These are phyloP conservation scores for Caenorhabditis virilis DNA, from an alignment of 2,888 invertebrate genomes.

Conservation along the genomic window DNA sequence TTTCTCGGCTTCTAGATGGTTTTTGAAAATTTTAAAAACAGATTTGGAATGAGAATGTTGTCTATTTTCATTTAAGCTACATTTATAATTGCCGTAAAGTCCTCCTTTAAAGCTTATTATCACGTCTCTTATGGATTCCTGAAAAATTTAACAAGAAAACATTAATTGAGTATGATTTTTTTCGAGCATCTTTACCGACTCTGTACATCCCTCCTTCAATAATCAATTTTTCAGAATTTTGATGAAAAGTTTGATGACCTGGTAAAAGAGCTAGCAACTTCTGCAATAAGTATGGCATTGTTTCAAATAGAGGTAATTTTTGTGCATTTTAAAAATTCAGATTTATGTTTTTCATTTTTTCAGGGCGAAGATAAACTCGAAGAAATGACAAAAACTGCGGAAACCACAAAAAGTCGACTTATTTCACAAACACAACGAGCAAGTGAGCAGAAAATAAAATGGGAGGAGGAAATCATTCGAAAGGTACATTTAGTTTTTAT, in stretches of 20 bases:
- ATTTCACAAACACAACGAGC: neutral
- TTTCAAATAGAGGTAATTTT: slow-evolving; percentile 23
- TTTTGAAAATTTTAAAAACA: too few species aligned
- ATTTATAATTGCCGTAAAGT: too few species aligned
- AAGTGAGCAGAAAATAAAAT: slow-evolving; percentile 11
- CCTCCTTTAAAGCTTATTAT: too few species aligned
- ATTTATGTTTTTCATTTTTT: neutral
- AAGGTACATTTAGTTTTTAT: too few species aligned
- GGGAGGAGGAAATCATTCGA: neutral
- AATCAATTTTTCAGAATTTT: slow-evolving; percentile 19
- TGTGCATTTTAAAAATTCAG: neutral
- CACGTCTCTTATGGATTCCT: too few species aligned
- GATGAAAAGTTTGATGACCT: slow-evolving; percentile 37
- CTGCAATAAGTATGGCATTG: slow-evolving; percentile 29
- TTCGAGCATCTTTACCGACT: too few species aligned
- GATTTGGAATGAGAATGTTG: too few species aligned
- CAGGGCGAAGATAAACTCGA: slow-evolving; percentile 21
- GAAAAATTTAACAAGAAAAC: too few species aligned
- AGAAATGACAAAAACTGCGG: slow-evolving; percentile 20
- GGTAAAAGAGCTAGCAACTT: slow-evolving; percentile 36
- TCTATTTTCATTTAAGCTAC: too few species aligned
- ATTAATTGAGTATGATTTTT: too few species aligned
- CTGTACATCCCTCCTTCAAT: neutral
- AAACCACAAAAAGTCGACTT: slow-evolving; percentile 12
- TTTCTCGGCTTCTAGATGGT: too few species aligned